Evolutionary conservation across 2,888 invertebrate species (phyloP).

Genomic region (Orgyia antiqua): DNA sequence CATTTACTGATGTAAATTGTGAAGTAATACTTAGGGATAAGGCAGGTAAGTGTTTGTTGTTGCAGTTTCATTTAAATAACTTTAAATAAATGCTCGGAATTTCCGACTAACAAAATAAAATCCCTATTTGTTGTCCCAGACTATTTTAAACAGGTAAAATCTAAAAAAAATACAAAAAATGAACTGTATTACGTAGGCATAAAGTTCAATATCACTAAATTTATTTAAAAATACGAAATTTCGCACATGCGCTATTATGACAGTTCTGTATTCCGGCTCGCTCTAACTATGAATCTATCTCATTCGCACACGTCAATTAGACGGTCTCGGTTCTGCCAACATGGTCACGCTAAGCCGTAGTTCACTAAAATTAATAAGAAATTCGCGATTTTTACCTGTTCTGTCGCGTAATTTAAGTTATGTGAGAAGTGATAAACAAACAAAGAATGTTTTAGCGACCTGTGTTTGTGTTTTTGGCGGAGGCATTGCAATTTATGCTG

Average conservation of each 20-base stretch:
- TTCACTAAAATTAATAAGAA: conserved; percentile 61
- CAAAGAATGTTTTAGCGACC: conserved; percentile 48
- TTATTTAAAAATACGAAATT: no score
- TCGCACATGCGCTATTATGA: conserved; percentile 33
- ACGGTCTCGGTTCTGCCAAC: conserved; percentile 59
- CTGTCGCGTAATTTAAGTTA: conserved; percentile 51
- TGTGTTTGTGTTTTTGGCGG: conserved; percentile 67
- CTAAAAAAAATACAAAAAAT: no score
- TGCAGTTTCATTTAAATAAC: no score
- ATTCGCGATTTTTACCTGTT: conserved; percentile 50
- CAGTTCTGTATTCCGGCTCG: conserved; percentile 2
- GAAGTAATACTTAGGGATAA: no score
- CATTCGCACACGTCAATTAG: conserved; percentile 49
- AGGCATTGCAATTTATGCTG: conserved; percentile 55
- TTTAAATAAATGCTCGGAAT: no score
- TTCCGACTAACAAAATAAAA: no score
- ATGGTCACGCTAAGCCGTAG: conserved; percentile 72
- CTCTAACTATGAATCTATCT: conserved; percentile 19
- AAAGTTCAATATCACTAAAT: no score
- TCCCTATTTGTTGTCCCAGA: no score
- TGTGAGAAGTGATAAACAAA: conserved; percentile 43
- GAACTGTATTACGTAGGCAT: no score
- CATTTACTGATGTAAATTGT: no score
- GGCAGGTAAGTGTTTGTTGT: no score
- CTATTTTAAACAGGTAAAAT: no score